Base-by-base conservation (phyloP, 2,888 invertebrate species). In the Dicycla oo region DNA sequence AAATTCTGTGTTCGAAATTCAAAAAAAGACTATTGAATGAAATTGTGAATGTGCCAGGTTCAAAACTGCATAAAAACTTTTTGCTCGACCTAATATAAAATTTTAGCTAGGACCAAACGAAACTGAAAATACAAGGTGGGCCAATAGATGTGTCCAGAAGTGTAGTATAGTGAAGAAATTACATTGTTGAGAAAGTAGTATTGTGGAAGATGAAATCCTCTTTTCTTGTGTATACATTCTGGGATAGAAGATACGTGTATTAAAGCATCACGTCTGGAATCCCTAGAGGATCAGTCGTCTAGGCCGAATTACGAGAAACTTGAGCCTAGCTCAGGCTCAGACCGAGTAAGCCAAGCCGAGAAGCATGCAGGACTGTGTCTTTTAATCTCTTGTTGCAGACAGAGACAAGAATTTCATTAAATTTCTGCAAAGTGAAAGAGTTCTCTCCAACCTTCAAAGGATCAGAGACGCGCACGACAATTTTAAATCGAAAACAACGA, bases 401-500 rank as follows among this genome's bases (percentile, higher is more conserved):
- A 30, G 10, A 20, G 15, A 43, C 38, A 54, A 62, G 6, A 62
- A 30, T n/a, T 30, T 30, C 30, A 6, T 26, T 18, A 20, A 15
- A 26, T 43, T 45, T 34, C 20, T 5, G 26, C 4, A 38, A n/a
- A 62, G 15, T 10, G 26, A 62, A 45, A 53, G 40, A 43, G 10
- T 20, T 23, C 8, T 49, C 23, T 2, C 18, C 4, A 51, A 51
- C 53, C 26, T 57, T 49, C 23, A 60, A 51, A 56, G 30, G 47
- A 47, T 30, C 51, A 60, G 11, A 51, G 38, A 68, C 26, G 20
- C 10, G 11, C 23, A 51, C 3, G 18, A 60, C 34, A 47, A 53
- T 66, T 69, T 69, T 54, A 51, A 76, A 76, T 64, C 49, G 58
- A 61, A 72, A 75, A 67, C 26, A 51, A 83, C 67, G 23, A 69